Conservation (phyloP, 2,797 vertebrate genomes). For the Peromyscus attwateri region DNA sequence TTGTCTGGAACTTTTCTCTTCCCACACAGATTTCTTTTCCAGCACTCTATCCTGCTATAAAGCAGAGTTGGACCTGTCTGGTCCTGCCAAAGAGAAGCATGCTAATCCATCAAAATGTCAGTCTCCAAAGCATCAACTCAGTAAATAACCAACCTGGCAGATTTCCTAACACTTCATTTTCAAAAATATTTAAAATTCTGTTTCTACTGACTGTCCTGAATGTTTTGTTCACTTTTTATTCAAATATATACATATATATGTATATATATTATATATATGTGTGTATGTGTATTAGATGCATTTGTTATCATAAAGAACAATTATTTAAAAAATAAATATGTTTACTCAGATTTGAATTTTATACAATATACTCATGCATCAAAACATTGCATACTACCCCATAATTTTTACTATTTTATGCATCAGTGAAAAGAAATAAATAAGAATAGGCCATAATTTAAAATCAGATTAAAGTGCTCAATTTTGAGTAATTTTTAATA, state of each 20-base stretch:
- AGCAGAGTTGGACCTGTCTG: neutral
- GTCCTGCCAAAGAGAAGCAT: neutral
- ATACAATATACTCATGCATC: neutral
- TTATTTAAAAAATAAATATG: neutral
- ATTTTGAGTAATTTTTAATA: neutral
- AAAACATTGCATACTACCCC: neutral
- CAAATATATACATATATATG: neutral
- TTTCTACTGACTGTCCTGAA: neutral
- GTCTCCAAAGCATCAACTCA: neutral
- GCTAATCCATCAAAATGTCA: neutral
- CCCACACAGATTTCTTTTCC: neutral
- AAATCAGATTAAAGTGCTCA: neutral
- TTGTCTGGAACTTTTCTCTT: neutral
- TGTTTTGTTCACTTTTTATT: neutral
- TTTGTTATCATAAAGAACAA: conserved; percentile 6
- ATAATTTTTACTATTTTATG: neutral
- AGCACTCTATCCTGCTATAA: neutral
- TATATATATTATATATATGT: neutral
- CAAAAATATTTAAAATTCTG: conserved; percentile 24
- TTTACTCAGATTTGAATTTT: neutral
- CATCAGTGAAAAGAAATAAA: neutral
- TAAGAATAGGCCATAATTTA: conserved; percentile 39
- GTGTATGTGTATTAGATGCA: neutral
- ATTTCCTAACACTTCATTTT: conserved; percentile 33
- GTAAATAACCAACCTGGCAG: neutral